These are phyloP conservation scores for Pecten maximus DNA, from an alignment of 2,888 invertebrate species.

Conservation along the genomic window DNA sequence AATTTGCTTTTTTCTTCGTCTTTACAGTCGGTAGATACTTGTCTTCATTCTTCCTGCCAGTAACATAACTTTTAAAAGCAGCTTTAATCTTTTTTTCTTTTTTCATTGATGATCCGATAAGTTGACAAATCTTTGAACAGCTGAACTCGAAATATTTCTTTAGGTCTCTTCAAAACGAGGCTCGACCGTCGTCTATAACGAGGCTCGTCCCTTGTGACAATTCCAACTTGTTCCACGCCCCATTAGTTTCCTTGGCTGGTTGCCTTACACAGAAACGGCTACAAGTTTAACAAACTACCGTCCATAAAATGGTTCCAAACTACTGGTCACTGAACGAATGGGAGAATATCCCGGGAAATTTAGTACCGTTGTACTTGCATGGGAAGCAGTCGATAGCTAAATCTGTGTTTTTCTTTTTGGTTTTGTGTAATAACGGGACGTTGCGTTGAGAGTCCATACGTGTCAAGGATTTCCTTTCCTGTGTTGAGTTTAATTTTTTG, in stretches of 20 bases:
- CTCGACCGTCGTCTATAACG: background rate
- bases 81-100: no score
- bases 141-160: background rate
- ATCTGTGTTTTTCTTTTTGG: background rate
- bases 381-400: background rate
- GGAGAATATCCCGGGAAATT: background rate
- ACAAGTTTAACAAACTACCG: background rate
- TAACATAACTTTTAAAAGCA: no score
- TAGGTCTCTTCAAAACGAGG: background rate
- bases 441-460: background rate
- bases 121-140: background rate
- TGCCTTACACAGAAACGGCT: background rate
- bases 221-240: background rate
- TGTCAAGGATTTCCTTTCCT: background rate
- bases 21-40: no score
- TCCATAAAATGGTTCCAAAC: slow-evolving; percentile 11
- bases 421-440: background rate
- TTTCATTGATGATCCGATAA: no score
- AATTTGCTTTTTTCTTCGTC: no score
- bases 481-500: no score
- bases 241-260: background rate
- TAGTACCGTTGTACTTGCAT: background rate
- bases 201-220: background rate
- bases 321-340: background rate
- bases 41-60: no score